Evolutionary conservation across 2,113 vertebrate genomes (phyloP).

Genomic region (Psittacus erithacus): DNA sequence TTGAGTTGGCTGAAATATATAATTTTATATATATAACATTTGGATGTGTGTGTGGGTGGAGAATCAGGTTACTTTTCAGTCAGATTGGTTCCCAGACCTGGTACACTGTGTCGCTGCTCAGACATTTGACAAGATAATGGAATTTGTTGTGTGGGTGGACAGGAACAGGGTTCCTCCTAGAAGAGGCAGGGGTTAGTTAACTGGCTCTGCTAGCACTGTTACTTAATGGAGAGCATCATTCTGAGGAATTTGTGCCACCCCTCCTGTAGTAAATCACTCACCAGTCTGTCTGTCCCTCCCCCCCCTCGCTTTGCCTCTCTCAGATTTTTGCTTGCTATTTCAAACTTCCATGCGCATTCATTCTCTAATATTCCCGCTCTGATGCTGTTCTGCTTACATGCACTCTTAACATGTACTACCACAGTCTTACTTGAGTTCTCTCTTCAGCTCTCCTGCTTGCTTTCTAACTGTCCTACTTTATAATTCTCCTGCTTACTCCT

Average conservation of each 20-base stretch:
- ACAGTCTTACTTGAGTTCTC: accelerated
- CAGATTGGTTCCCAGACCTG: neutral
- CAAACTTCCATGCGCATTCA: neutral
- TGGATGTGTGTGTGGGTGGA: neutral
- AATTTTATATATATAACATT: slow-evolving; percentile 26
- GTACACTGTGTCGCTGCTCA: neutral
- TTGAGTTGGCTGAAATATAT: neutral
- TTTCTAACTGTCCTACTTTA: neutral
- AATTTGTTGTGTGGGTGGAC: slow-evolving; percentile 26
- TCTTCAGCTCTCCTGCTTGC: neutral
- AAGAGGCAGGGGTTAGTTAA: neutral
- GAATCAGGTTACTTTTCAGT: slow-evolving; percentile 28
- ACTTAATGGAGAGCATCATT: neutral
- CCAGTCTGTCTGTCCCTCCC: neutral
- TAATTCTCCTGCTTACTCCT: neutral
- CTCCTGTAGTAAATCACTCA: slow-evolving; percentile 5
- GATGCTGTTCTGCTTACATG: neutral
- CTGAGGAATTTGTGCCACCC: neutral
- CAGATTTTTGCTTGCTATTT: neutral
- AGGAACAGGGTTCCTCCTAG: neutral
- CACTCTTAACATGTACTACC: accelerated
- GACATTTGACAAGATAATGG: neutral
- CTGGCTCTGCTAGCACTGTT: neutral
- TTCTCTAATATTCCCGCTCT: neutral
- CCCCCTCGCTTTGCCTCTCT: neutral